Percentiles rank a stretch among this genome's conserved stretches.
Evolutionary conservation across 2,113 vertebrate genomes (phyloP).

Genomic region (Coryphaenoides rupestris): DNA sequence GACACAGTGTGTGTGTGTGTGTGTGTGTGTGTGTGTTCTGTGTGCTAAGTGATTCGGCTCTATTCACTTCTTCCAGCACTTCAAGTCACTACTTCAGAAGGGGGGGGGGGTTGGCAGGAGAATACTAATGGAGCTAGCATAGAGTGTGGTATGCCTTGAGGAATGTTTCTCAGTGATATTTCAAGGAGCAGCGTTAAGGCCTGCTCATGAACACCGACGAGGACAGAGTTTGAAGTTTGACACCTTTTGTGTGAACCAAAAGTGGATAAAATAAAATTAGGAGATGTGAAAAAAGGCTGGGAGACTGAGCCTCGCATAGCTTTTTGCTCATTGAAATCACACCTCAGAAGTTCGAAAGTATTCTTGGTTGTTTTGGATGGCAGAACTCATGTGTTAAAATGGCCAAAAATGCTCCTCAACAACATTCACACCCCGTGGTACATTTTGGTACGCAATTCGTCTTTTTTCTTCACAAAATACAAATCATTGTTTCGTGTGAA

Average conservation of each 20-base stretch:
- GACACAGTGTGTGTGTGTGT: too few relatives aligned
- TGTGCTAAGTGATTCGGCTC: constrained; percentile 2
- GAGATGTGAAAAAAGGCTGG: background rate
- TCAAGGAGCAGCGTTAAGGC: constrained; percentile 13
- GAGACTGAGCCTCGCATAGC: constrained; percentile 31
- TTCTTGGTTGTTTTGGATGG: constrained; percentile 62
- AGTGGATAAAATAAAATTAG: background rate
- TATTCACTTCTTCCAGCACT: constrained; percentile 22
- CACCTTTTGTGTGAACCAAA: constrained; percentile 10
- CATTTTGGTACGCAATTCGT: constrained; percentile 67
- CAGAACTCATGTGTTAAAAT: constrained; percentile 34
- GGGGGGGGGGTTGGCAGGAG: constrained; percentile 33
- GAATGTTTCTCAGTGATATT: constrained; percentile 51
- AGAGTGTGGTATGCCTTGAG: constrained; percentile 25
- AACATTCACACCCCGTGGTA: constrained; percentile 45
- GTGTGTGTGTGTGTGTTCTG: too few relatives aligned
- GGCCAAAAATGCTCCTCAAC: constrained; percentile 1
- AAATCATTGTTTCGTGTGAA: constrained; percentile 51
- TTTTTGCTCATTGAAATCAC: constrained; percentile 50
- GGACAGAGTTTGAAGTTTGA: constrained; percentile 23
- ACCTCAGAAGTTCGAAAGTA: constrained; percentile 63
- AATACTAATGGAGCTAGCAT: constrained; percentile 30
- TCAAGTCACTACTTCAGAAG: constrained; percentile 31
- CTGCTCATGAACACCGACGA: constrained; percentile 2
- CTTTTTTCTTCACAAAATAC: constrained; percentile 47